Base-by-base conservation (phyloP, 2,797 vertebrate genomes). In the Anguilla obscura region DNA sequence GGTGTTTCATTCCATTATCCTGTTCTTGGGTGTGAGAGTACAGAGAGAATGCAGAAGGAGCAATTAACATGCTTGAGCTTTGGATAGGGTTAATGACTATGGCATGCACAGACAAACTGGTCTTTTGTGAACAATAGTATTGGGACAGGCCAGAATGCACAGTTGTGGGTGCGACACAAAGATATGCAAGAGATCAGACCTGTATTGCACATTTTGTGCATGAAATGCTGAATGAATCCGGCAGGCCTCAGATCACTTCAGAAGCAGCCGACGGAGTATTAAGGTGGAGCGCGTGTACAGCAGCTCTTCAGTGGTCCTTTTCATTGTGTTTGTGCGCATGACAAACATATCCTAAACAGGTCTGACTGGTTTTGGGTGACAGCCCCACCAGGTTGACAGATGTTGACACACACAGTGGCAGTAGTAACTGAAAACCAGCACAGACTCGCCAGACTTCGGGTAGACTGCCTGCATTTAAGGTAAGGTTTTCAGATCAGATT, bases 291-390 rank as follows among this genome's bases (percentile, higher is more conserved):
- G 4, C 45, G 12, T 8, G 40, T 45, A 45, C 40, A 45, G n/a
- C 45, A 48, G 79, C 18, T 82, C 8, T 82, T 8, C 12, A 50
- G 21, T 16, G 10, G 33, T 76, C 27, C 16, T 7, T 71, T 27
- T 76, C 45, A 27, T 10, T 50, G 79, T 2, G 6, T 8, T 24
- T 48, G 79, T 50, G 45, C 8, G 9, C 45, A 8, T 50, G 45
- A 12, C 21, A 24, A 50, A n/a, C 18, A 1, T 50, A 50, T 50
- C 79, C 45, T 3, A 30, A 66, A 87, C 87, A 54, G 80, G 79
- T 56, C 50, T 21, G 84, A 56, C 87, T 54, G 80, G 80, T 71
- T 87, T 84, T 16, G 36, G 40, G 18, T 54, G 40, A 52, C 87
- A 87, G 45, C 7, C 18, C 63, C 10, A 7, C 40, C 79, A 18